phyloP scores from a whole-genome alignment of 2,113 vertebrate genomes.

The Chitala chitala region DNA sequence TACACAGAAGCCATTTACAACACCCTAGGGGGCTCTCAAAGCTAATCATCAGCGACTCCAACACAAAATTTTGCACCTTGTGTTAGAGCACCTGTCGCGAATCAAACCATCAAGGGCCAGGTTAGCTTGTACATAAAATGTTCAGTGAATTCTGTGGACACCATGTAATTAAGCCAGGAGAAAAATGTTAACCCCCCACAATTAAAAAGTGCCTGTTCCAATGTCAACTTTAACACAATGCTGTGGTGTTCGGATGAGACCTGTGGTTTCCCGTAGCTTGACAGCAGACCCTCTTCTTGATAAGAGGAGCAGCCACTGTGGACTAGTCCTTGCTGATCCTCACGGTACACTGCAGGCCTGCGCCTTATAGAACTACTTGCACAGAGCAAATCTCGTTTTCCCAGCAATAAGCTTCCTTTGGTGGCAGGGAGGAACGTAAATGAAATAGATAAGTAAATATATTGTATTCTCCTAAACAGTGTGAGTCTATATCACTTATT shows the following conservation, averaged over 20 bases:
- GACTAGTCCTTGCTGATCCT: too few relatives aligned
- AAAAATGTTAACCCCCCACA: not conserved
- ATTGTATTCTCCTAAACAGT: not conserved
- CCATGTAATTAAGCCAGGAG: not conserved
- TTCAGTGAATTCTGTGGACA: not conserved
- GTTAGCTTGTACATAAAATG: constrained; percentile 16
- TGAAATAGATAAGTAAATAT: constrained; percentile 14
- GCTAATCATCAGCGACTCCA: constrained; percentile 42
- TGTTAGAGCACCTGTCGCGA: not conserved
- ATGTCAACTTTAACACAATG: not conserved
- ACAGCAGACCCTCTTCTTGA: too few relatives aligned
- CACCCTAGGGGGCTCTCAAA: constrained; percentile 40
- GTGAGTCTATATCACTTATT: constrained; percentile 26
- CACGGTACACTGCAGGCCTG: not conserved
- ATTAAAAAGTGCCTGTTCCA: not conserved
- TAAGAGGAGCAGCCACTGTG: not conserved
- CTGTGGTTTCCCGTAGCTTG: not conserved
- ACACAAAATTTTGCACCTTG: constrained; percentile 26
- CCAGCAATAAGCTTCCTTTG: constrained; percentile 54
- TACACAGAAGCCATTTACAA: constrained; percentile 57
- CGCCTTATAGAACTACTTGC: not conserved
- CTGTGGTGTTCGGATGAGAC: not conserved
- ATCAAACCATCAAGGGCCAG: not conserved
- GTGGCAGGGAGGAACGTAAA: constrained; percentile 51
- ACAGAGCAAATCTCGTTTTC: constrained; percentile 42